Evolutionary conservation across 2,113 vertebrate genomes (phyloP).

Genomic region (Fulmarus glacialis): DNA sequence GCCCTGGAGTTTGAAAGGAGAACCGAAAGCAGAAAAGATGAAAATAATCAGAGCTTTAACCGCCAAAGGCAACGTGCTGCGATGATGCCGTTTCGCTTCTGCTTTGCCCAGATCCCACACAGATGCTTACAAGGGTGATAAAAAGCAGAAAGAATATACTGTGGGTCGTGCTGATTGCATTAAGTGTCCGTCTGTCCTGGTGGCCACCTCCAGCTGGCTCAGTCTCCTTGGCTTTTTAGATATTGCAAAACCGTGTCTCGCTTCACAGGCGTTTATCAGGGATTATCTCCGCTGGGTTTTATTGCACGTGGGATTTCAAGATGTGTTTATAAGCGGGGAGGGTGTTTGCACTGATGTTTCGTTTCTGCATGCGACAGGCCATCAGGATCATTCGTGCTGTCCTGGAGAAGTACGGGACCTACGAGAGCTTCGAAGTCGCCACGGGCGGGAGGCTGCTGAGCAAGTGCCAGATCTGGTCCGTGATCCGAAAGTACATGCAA

Average conservation of each 20-base stretch:
- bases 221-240: neutral
- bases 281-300: neutral
- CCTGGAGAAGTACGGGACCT: conserved; percentile 89
- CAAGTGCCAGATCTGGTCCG: conserved; percentile 93
- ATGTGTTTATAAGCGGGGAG: neutral
- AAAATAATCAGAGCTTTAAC: neutral
- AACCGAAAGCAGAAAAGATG: neutral
- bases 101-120: neutral
- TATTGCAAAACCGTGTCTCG: accelerated
- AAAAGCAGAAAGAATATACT: neutral
- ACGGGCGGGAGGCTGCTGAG: conserved; percentile 89
- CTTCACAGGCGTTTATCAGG: accelerated
- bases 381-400: conserved; percentile 90
- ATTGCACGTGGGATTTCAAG: neutral
- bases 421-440: conserved; percentile 90
- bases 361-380: conserved; percentile 71
- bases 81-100: accelerated
- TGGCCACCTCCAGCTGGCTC: neutral
- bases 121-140: neutral
- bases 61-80: accelerated
- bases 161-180: accelerated
- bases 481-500: conserved; percentile 93
- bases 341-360: neutral
- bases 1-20: neutral
- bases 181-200: neutral